Evolutionary conservation across 2,113 vertebrate genomes (phyloP), one percentile per base, ranked within the genome.

Genomic region (Sander vitreus): DNA sequence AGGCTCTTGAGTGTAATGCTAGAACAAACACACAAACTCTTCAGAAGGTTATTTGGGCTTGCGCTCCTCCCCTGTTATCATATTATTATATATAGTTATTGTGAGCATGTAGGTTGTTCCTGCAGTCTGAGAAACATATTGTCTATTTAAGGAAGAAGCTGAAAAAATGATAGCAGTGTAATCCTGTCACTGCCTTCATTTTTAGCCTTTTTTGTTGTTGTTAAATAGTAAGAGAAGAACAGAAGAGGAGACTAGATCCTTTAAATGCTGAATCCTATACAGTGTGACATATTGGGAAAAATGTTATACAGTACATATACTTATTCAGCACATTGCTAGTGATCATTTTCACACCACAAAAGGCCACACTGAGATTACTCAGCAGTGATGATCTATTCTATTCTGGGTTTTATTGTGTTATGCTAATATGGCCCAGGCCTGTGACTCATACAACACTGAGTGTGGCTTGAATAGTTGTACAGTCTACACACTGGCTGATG

Each of bases 291-390:
- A 81, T 47, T 53, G 25, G 30, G 5, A 23, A 39, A 33, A 39
- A 43, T 62, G 45, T 62, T 36, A 19, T 48, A 23, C 27, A 27
- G 27, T 27, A 27, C 65, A n/a, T 48, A 39, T 30, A 27, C 33
- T 60, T 73, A 47, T 70, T 81, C 57, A 48, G 1, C 80, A 59
- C 9, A 62, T 72, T 51, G 65, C 60, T 23, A 39, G 55, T 51
- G 63, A 81, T 72, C 13, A 27, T 84, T 71, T 75, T 83, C 65
- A 63, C 65, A 62, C 33, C 18, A 63, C 75, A 59, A 50, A 60
- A 83, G 63, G 72, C 60, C 81, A 88, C 81, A 72, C 80, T 78
- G 58, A 59, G 59, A 80, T 72, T 73, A 72, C 73, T 73, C 84
- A 83, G 66, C 64, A 58, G 47, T 6, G 43, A 62, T 25, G 64